Percentiles rank a stretch among this genome's conserved stretches.
Evolutionary conservation across 2,888 invertebrate species (phyloP).

Genomic region (Blera fallax): DNA sequence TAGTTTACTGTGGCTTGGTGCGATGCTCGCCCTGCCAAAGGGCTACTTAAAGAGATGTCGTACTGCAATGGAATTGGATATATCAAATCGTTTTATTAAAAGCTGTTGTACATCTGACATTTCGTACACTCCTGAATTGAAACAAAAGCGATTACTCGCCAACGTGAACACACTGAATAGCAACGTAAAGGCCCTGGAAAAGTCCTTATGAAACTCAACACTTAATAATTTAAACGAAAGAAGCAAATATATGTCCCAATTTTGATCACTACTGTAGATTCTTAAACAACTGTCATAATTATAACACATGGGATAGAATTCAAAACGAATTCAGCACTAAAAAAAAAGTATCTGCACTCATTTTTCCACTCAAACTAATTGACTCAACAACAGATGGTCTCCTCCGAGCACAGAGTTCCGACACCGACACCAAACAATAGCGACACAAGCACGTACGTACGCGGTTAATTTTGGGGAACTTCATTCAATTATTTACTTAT

Average conservation of each 20-base stretch:
- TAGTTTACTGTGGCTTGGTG: too few species aligned
- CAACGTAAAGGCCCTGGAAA: too few species aligned
- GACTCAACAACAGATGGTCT: constrained; percentile 72
- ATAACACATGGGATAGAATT: constrained; percentile 16
- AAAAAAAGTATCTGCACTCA: constrained; percentile 59
- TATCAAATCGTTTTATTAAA: too few species aligned
- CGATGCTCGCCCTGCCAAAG: too few species aligned
- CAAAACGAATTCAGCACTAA: constrained; percentile 27
- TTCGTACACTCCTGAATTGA: too few species aligned
- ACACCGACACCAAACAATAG: constrained; percentile 27
- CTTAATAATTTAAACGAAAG: too few species aligned
- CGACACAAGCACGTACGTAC: constrained; percentile 25
- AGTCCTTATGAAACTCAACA: too few species aligned
- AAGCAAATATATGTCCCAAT: not conserved
- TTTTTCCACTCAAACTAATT: constrained; percentile 57
- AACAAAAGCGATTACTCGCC: too few species aligned
- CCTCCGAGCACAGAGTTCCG: not conserved
- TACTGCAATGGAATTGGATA: too few species aligned
- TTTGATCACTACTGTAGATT: constrained; percentile 1
- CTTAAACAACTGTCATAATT: constrained; percentile 24
- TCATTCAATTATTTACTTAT: not conserved
- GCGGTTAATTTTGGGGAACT: not conserved
- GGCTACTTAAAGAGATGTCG: too few species aligned
- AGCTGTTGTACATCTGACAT: too few species aligned
- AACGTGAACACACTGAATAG: too few species aligned